Evolutionary conservation across 2,797 vertebrate genomes (phyloP).

Genomic region (Pseudopleuronectes americanus): DNA sequence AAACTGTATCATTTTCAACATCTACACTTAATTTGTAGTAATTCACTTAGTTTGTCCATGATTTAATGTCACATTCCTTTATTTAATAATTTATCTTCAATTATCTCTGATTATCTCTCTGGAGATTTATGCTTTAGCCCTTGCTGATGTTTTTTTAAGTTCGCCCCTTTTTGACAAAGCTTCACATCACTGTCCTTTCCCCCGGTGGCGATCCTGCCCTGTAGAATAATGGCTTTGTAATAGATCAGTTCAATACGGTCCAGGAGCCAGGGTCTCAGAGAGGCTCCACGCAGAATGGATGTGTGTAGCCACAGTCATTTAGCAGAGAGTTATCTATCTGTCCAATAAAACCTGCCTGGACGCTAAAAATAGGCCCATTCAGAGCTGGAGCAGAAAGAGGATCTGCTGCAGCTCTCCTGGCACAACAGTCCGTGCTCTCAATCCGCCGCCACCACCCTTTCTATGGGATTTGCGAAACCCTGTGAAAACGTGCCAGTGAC

Average conservation of each 20-base stretch:
- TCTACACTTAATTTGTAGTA: no score
- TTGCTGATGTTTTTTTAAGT: not conserved
- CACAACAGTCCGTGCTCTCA: slow-evolving; percentile 50
- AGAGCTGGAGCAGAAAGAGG: slow-evolving; percentile 48
- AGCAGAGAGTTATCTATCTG: slow-evolving; percentile 46
- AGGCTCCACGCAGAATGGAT: slow-evolving; percentile 7
- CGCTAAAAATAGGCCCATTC: slow-evolving; percentile 70
- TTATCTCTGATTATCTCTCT: not conserved
- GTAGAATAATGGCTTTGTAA: slow-evolving; percentile 5
- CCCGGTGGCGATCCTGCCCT: not conserved
- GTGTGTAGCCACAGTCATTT: slow-evolving; percentile 18
- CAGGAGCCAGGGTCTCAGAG: not conserved
- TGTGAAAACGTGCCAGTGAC: slow-evolving; percentile 61
- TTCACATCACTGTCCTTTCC: slow-evolving; percentile 6
- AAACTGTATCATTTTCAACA: no score
- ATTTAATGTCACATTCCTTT: not conserved
- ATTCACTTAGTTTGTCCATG: not conserved
- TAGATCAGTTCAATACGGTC: slow-evolving; percentile 18
- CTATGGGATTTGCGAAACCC: slow-evolving; percentile 55
- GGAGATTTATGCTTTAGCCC: not conserved
- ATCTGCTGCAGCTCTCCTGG: slow-evolving; percentile 55
- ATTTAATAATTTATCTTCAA: not conserved
- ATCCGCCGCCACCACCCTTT: slow-evolving; percentile 44
- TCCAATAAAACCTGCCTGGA: slow-evolving; percentile 39
- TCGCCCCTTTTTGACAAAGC: not conserved